phyloP scores from a whole-genome alignment of 2,888 invertebrate genomes.

The Ennomos quercinarius region DNA sequence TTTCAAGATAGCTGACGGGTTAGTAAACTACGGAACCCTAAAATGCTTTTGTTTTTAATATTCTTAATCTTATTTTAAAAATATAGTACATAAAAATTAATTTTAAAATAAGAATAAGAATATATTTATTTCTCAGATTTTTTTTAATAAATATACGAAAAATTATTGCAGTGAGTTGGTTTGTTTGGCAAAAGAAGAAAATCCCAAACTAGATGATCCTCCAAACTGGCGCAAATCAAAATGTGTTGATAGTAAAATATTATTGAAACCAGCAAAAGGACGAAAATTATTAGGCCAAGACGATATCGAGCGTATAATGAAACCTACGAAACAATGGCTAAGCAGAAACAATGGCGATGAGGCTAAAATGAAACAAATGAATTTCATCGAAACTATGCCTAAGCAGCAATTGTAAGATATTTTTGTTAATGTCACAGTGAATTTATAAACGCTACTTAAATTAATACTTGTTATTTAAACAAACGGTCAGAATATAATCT shows the following conservation, averaged over 20 bases:
- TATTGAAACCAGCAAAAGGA: slow-evolving; percentile 1
- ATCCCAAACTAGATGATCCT: neutral
- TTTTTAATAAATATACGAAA: no score
- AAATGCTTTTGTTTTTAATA: no score
- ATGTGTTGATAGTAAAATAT: slow-evolving; percentile 8
- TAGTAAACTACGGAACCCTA: no score
- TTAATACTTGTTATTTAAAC: no score
- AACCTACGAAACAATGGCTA: slow-evolving; percentile 66
- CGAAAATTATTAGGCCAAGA: slow-evolving; percentile 1
- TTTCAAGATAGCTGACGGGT: no score
- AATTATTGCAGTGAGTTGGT: slow-evolving; percentile 2
- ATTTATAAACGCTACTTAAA: no score
- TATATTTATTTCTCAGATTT: no score
- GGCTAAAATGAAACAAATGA: slow-evolving; percentile 4
- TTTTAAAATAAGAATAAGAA: no score
- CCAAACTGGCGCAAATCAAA: slow-evolving; percentile 5
- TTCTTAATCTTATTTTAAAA: no score
- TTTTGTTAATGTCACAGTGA: slow-evolving; percentile 24
- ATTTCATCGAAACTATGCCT: slow-evolving; percentile 49
- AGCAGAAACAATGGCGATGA: slow-evolving; percentile 45
- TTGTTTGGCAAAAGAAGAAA: neutral
- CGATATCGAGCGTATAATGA: slow-evolving; percentile 33
- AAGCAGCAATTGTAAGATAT: slow-evolving; percentile 62
- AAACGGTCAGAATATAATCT: no score
- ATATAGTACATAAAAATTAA: no score